These are phyloP conservation scores for Gymnothorax javanicus DNA, from an alignment of 2,797 vertebrate genomes.

Conservation along the genomic window DNA sequence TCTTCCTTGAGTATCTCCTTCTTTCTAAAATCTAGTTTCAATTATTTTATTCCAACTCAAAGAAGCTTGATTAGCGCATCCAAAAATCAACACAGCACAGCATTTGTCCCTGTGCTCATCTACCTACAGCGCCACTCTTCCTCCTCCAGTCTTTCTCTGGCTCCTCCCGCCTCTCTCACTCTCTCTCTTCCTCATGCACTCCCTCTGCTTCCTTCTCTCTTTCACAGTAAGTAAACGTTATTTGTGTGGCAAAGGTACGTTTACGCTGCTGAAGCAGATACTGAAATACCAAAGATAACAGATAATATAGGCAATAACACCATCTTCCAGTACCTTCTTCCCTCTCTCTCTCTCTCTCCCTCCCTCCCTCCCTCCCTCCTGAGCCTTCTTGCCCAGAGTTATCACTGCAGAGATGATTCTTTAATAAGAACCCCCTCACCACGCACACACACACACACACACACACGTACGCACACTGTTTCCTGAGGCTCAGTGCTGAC, in stretches of 20 bases:
- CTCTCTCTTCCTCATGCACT: neutral
- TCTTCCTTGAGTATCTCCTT: too few relatives aligned
- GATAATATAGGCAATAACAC: too few relatives aligned
- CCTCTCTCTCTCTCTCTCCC: neutral
- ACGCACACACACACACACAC: neutral
- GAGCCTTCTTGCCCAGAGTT: neutral
- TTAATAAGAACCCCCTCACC: neutral
- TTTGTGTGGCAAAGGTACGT: too few relatives aligned
- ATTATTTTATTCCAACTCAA: too few relatives aligned
- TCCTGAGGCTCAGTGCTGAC: conserved; percentile 13
- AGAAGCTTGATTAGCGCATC: too few relatives aligned
- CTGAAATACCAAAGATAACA: too few relatives aligned
- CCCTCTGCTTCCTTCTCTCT: neutral
- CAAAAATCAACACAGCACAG: too few relatives aligned
- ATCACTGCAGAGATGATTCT: neutral
- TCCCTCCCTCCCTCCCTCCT: neutral
- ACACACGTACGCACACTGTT: neutral
- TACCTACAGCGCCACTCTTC: too few relatives aligned
- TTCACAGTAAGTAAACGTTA: too few relatives aligned
- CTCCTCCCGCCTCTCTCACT: neutral
- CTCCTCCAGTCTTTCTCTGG: neutral
- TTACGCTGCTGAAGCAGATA: too few relatives aligned
- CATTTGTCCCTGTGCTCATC: too few relatives aligned
- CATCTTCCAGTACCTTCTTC: neutral
- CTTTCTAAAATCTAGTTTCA: too few relatives aligned